phyloP scores from a whole-genome alignment of 1,140 invertebrate genomes.

The Cydia fagiglandana region DNA sequence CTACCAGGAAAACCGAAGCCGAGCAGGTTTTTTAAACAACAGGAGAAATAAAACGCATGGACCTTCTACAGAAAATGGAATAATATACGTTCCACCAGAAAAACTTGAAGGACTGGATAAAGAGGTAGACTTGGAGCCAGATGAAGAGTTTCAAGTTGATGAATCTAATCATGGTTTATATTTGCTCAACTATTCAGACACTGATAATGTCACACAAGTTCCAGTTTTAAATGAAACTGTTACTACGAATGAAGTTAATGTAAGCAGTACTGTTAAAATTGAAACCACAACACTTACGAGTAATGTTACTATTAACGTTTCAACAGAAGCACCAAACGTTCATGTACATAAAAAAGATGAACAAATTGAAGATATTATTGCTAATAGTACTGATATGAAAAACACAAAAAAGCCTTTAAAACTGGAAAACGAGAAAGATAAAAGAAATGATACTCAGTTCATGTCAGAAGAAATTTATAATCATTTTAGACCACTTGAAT shows the following conservation, averaged over 20 bases:
- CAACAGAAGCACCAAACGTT: conserved; percentile 34
- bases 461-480: conserved; percentile 83
- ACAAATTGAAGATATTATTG: conserved; percentile 62
- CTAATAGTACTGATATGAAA: conserved; percentile 61
- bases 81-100: conserved; percentile 69
- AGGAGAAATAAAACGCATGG: conserved; percentile 61
- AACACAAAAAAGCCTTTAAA: conserved; percentile 60
- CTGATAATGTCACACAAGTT: conserved; percentile 62
- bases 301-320: conserved; percentile 46
- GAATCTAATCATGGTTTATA: conserved; percentile 77
- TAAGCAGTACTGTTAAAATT: conserved; percentile 47
- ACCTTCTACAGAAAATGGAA: conserved; percentile 54
- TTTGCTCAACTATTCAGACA: conserved; percentile 74
- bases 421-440: conserved; percentile 66
- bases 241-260: conserved; percentile 54
- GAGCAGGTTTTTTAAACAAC: conserved; percentile 70
- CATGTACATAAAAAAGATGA: conserved; percentile 46
- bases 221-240: conserved; percentile 55
- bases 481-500: conserved; percentile 82
- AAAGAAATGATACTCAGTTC: conserved; percentile 71
- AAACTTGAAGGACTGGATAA: conserved; percentile 71
- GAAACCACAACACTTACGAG: conserved; percentile 46
- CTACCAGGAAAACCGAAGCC: conserved; percentile 69
- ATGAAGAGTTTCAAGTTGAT: conserved; percentile 78
- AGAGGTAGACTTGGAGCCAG: conserved; percentile 72